Base-by-base conservation (phyloP, 2,888 invertebrate genomes). In the Notodonta ziczac region DNA sequence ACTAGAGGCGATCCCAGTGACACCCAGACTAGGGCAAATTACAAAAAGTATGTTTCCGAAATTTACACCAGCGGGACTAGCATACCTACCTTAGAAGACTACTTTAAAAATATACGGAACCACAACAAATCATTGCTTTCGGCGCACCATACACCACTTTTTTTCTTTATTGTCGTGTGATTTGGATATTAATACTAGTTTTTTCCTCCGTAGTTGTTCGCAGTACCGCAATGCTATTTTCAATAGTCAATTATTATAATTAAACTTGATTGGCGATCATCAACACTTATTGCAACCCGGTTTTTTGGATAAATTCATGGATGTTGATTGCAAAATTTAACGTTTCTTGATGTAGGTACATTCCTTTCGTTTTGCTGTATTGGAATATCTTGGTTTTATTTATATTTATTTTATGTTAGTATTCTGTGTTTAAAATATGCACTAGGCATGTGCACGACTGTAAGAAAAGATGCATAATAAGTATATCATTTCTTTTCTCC, bases 221-320 rank as follows among this genome's bases (percentile, higher is more conserved):
- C 66, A 74, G 67, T 78, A 73, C 75, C 74, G 75, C 73, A 74
- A 77, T 79, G 76, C 68, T 71, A 76, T 77, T 66, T 67, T 73
- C 71, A 70, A 75, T 73, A 72, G 72, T 73, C 80, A 81, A 81
- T 82, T 81, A 82, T 80, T 78, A 72, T 77, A 81, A 82, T 82
- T 77, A 80, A 76, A 67, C 46, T 68, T 78, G 77, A 82, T 82
- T 74, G 80, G 64, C 72, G 66, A 73, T 73, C 72, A 81, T 79
- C 73, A 78, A 66, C 72, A 64, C 59, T 59, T 68, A 74, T 77
- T 78, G 77, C 80, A 77, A 68, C 69, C 61, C 32, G 60, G 62
- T 73, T 73, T 74, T 58, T 67, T 74, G 14, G 16, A 60, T 58
- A 67, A 62, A 63, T 59, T 62, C 46, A 46, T 65, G 62, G 55